Evolutionary conservation across 2,797 vertebrate genomes (phyloP).

Genomic region (Gouania willdenowi): DNA sequence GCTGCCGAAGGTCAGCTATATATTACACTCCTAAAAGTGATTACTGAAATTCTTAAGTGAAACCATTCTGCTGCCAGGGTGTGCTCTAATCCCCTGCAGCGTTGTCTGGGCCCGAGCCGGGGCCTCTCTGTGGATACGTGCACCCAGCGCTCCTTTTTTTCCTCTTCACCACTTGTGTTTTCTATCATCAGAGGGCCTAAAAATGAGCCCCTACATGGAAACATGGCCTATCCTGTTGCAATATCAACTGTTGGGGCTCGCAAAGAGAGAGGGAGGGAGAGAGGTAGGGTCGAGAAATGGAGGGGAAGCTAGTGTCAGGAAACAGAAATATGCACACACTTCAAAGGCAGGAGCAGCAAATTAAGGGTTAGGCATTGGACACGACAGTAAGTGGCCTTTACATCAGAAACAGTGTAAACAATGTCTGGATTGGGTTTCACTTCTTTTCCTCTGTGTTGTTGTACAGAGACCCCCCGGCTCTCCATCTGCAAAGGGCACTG

Average conservation of each 20-base stretch:
- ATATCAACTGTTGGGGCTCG: slow-evolving; percentile 51
- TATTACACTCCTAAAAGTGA: slow-evolving; percentile 88
- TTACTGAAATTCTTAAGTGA: slow-evolving; percentile 87
- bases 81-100: slow-evolving; percentile 82
- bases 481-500: slow-evolving; percentile 41
- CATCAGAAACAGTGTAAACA: slow-evolving; percentile 75
- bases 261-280: slow-evolving; percentile 24
- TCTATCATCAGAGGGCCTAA: slow-evolving; percentile 73
- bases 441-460: slow-evolving; percentile 50
- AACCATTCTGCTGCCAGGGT: slow-evolving; percentile 84
- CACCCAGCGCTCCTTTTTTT: slow-evolving; percentile 52
- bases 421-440: slow-evolving; percentile 71
- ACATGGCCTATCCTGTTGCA: slow-evolving; percentile 80
- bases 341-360: slow-evolving; percentile 76
- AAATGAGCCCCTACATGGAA: slow-evolving; percentile 76
- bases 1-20: slow-evolving; percentile 85
- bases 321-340: slow-evolving; percentile 76
- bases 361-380: slow-evolving; percentile 74
- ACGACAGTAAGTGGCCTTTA: slow-evolving; percentile 78
- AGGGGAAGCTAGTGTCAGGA: slow-evolving; percentile 68
- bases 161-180: slow-evolving; percentile 75
- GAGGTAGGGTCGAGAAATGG: slow-evolving; percentile 6
- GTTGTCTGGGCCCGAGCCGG: slow-evolving; percentile 71
- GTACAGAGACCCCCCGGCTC: slow-evolving; percentile 49
- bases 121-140: slow-evolving; percentile 73